Percentiles rank a stretch among this genome's conserved stretches.
phyloP scores from a whole-genome alignment of 2,797 vertebrate genomes.

The Sebastes baramenuke region DNA sequence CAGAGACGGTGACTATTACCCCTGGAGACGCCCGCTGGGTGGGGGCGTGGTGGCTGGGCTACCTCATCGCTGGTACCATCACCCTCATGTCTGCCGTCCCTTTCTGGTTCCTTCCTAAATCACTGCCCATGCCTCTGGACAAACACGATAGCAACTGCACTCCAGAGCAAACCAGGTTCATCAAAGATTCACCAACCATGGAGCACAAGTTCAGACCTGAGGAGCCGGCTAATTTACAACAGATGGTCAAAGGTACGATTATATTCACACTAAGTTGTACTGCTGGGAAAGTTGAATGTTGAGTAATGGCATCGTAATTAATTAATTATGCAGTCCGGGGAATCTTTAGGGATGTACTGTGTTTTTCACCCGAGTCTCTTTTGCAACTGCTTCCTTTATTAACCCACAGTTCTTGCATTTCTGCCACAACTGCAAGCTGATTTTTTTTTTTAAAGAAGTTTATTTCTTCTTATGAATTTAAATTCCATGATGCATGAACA shows the following conservation, averaged over 20 bases:
- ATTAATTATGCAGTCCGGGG: background rate
- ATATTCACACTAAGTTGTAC: background rate
- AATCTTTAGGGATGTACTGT: background rate
- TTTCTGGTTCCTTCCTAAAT: slow-evolving; percentile 95
- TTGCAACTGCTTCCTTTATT: background rate
- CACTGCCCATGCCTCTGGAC: slow-evolving; percentile 78
- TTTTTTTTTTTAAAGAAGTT: too few species aligned
- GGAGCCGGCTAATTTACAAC: slow-evolving; percentile 80
- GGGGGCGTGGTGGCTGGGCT: slow-evolving; percentile 97
- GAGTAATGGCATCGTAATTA: background rate
- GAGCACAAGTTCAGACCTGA: slow-evolving; percentile 77
- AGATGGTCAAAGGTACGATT: slow-evolving; percentile 88
- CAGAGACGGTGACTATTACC: slow-evolving; percentile 87
- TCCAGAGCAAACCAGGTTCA: slow-evolving; percentile 88
- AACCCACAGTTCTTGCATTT: background rate
- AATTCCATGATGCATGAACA: too few species aligned
- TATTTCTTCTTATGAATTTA: too few species aligned
- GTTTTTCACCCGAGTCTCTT: background rate
- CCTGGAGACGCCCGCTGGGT: slow-evolving; percentile 91
- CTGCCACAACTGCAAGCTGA: background rate
- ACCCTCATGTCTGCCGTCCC: slow-evolving; percentile 88
- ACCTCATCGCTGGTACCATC: slow-evolving; percentile 88
- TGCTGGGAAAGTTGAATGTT: background rate
- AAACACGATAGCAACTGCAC: slow-evolving; percentile 81
- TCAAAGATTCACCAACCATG: slow-evolving; percentile 78